Base-by-base conservation (phyloP, 1,140 invertebrate genomes). In the Ips nitidus region DNA sequence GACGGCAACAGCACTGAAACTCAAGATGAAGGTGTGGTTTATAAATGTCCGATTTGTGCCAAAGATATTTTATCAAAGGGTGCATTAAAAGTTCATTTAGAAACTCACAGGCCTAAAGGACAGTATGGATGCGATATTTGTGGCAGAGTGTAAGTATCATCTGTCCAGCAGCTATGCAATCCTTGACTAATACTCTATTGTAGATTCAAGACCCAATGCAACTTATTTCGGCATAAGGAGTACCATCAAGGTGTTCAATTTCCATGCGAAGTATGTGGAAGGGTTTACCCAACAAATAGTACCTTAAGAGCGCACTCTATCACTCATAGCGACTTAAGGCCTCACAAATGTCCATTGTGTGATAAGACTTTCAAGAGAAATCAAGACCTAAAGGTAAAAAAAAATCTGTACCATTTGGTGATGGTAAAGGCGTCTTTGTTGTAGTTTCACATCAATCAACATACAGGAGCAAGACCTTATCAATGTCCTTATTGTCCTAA, bases 401-500 rank as follows among this genome's bases (percentile, higher is more conserved):
- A 22, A 22, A 22, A 22, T 22, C 22, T 22, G 22, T 22, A 22
- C 22, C 22, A 22, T 22, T 22, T 22, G 3, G 3, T 50, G 45
- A 50, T 50, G 1, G 7, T 50, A 50, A 50, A 22, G 22, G 22
- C 22, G 22, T 22, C 22, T n/a, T 6, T 56, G 63, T 78, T 74
- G 66, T 56, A 88, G 84, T 90, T 91, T 79, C 90, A 91, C 77
- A 88, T 90, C 72, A 90, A 91, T 78, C 89, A 90, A 75, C 91
- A 94, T 77, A 93, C 90, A 36, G 92, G 91, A 52, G 90, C 88
- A 36, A 85, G 90, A 70, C 91, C 91, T 4, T 93, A 93, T 81
- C 87, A 89, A 77, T 94, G 93, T 83, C 87, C 88, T 37, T 91
- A 91, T 77, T 94, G 92, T 83, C 87, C 90, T 1, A 89, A 90